Evolutionary conservation across 2,888 invertebrate species (phyloP).

Genomic region (Scelioninae gen. 2): DNA sequence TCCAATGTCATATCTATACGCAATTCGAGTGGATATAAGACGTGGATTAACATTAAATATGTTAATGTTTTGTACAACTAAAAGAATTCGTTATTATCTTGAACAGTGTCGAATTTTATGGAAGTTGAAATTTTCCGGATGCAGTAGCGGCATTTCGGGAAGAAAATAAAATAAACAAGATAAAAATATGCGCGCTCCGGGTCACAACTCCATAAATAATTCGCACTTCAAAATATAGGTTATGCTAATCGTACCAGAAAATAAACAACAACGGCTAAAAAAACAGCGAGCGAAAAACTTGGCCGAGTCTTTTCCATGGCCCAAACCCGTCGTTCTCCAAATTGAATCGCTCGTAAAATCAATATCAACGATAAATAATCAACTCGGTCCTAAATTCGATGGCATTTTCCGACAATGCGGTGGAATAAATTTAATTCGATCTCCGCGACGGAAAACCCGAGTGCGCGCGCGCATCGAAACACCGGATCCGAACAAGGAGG

Average conservation of each 20-base stretch:
- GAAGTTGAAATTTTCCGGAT: too few relatives aligned
- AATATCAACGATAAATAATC: slow-evolving; percentile 36
- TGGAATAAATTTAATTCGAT: slow-evolving; percentile 61
- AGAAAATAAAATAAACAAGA: too few relatives aligned
- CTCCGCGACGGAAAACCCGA: slow-evolving; percentile 30
- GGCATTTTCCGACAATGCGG: slow-evolving; percentile 44
- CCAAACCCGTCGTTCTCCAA: slow-evolving; percentile 7
- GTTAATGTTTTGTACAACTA: too few relatives aligned
- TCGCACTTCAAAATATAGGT: slow-evolving; percentile 14
- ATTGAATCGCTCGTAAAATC: slow-evolving; percentile 21
- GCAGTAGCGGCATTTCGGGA: neutral
- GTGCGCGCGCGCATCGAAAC: slow-evolving; percentile 28
- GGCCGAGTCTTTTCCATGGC: slow-evolving; percentile 5
- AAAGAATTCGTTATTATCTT: too few relatives aligned
- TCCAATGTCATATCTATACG: too few relatives aligned
- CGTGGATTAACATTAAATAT: too few relatives aligned
- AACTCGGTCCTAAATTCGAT: slow-evolving; percentile 23
- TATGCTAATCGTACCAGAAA: too few relatives aligned
- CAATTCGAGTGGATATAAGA: too few relatives aligned
- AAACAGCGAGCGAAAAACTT: slow-evolving; percentile 16
- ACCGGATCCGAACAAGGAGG: slow-evolving; percentile 13
- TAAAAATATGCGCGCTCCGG: too few relatives aligned
- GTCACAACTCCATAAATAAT: slow-evolving; percentile 11
- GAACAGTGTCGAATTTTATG: too few relatives aligned
- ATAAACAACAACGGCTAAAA: too few relatives aligned